A percentile compares a stretch with the other conserved stretches of the same genome.
phyloP scores from a whole-genome alignment of 2,888 invertebrate species.

The Hyles lineata region DNA sequence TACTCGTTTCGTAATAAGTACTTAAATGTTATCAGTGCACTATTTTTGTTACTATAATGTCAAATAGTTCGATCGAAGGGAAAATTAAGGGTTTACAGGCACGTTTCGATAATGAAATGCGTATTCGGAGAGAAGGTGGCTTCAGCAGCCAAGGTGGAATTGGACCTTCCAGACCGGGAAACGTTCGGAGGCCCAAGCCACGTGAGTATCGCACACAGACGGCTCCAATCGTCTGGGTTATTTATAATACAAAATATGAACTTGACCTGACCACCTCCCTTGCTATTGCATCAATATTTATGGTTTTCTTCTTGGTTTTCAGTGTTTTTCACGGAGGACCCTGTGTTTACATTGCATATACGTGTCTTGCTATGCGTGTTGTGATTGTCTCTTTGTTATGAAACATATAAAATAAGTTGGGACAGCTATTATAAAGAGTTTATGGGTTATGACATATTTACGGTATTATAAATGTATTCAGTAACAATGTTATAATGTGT shows the following conservation, averaged over 20 bases:
- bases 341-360: neutral
- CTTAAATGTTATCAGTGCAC: constrained; percentile 71
- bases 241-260: constrained; percentile 16
- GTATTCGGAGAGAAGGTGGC: constrained; percentile 87
- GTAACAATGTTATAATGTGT: constrained; percentile 37
- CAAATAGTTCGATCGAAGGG: constrained; percentile 90
- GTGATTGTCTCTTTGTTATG: neutral
- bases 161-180: constrained; percentile 79
- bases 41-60: constrained; percentile 82
- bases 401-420: neutral
- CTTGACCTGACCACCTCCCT: constrained; percentile 24
- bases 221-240: neutral
- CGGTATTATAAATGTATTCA: constrained; percentile 31
- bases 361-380: neutral
- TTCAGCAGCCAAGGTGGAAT: constrained; percentile 84
- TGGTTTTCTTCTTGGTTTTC: constrained; percentile 27
- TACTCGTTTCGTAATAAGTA: constrained; percentile 65
- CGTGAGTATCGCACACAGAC: constrained; percentile 78
- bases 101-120: constrained; percentile 87
- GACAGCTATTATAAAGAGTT: neutral
- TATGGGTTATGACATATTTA: constrained; percentile 25
- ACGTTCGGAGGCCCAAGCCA: constrained; percentile 86
- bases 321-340: neutral
- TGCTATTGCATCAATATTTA: constrained; percentile 8
- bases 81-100: constrained; percentile 93